Evolutionary conservation across 2,888 invertebrate species (phyloP), one percentile per base, ranked within the genome.

Genomic region (Proisotoma minuta): DNA sequence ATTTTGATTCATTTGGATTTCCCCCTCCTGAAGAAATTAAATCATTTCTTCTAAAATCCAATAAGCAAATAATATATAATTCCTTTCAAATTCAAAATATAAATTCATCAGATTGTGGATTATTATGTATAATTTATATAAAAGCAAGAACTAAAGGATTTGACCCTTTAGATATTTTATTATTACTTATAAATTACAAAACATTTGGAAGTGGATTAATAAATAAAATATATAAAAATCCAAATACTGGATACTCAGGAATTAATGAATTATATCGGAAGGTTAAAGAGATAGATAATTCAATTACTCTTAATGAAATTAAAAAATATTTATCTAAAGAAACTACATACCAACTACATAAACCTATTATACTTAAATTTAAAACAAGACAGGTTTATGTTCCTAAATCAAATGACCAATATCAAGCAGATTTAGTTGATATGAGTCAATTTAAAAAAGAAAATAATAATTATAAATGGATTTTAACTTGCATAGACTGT

Each of bases 101-200:
- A 10, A 34, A 34, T 34, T 34, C 34, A 34, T 34, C 34, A 34
- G 34, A 34, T 34, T 34, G 34, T 34, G 34, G 34, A 34, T 34
- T 34, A 34, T 34, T 34, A 34, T 34, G 34, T 34, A 15, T 34
- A 10, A 34, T 34, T 34, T 34, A 34, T 15, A 34, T 47, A 47
- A 18, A 47, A 18, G 10, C 15, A 10, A 10, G 47, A 18, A 47
- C 5, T 47, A 47, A 18, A 47, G 20, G 20, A n/a, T 5, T 47
- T 47, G n/a, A 47, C 5, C 47, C 47, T n/a, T 47, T 47, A 47
- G 47, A 47, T 47, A 47, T 47, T 47, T 47, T 47, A 47, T 47
- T 47, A 47, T 10, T n/a, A n/a, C 20, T 18, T 8, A 5, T n/a
- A 10, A 47, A 47, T 47, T 5, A 47, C 5, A 5, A n/a, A 5